These are phyloP conservation scores for Martes martes DNA, from an alignment of 2,113 vertebrate genomes.

Conservation along the genomic window DNA sequence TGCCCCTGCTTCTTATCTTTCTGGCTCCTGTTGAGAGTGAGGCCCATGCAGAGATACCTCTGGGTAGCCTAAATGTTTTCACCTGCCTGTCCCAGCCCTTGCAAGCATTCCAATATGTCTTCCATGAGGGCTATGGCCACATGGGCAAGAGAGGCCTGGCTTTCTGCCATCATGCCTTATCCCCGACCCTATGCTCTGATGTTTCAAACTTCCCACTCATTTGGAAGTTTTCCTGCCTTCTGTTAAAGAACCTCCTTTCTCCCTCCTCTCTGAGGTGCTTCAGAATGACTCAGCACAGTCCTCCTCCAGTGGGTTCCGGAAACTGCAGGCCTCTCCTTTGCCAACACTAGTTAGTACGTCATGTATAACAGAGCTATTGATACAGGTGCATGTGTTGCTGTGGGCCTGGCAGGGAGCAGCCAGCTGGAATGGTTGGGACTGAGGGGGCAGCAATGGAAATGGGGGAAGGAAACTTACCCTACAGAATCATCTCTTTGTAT, in stretches of 20 bases:
- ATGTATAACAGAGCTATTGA: neutral
- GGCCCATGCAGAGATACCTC: neutral
- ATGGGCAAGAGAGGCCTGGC: neutral
- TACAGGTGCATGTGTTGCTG: neutral
- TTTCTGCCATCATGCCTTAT: rapidly evolving
- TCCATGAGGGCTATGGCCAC: neutral
- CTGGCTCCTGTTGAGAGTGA: neutral
- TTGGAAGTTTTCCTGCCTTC: neutral
- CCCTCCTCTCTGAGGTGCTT: neutral
- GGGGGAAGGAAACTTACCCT: too few relatives aligned
- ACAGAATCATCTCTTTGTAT: neutral
- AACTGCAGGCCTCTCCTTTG: neutral
- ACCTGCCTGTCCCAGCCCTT: neutral
- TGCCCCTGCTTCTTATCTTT: neutral
- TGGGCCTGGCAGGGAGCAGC: neutral
- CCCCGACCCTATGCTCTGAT: neutral
- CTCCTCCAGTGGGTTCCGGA: neutral
- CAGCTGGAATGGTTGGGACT: neutral
- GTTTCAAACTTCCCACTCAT: neutral
- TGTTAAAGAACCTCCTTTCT: neutral
- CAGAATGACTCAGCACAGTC: neutral
- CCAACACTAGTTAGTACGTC: neutral
- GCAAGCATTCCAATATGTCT: neutral
- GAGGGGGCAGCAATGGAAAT: neutral
- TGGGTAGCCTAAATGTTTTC: neutral